Conservation (phyloP, 2,797 vertebrate genomes). For the Phyllotis vaccarum region DNA sequence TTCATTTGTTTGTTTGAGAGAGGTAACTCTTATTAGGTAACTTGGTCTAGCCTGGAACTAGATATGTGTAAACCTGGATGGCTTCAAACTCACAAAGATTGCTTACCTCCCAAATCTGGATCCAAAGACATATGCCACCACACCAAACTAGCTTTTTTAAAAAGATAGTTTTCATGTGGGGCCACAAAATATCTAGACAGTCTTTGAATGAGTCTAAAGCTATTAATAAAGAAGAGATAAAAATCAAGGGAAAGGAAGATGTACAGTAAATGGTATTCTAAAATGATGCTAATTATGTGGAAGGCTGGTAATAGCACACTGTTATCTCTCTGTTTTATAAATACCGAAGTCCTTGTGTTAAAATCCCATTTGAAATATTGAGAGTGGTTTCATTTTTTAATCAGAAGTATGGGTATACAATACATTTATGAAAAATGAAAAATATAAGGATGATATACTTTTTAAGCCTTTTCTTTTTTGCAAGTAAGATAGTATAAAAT, state of each 20-base stretch:
- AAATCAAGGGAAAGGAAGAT: not conserved
- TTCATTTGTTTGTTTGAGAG: not conserved
- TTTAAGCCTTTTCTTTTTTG: slow-evolving; percentile 2
- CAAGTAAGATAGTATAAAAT: not conserved
- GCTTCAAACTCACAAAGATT: not conserved
- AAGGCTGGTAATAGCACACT: not conserved
- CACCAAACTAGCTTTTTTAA: not conserved
- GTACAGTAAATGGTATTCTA: not conserved
- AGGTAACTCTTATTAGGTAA: not conserved
- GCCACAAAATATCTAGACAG: not conserved
- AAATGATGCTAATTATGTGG: not conserved
- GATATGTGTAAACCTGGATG: too few species aligned
- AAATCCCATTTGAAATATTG: slow-evolving; percentile 34
- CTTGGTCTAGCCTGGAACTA: not conserved
- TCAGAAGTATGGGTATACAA: not conserved
- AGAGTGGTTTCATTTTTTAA: not conserved
- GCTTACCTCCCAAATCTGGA: not conserved
- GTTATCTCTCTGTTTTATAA: not conserved
- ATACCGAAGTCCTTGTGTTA: not conserved
- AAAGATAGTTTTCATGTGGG: not conserved
- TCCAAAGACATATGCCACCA: not conserved
- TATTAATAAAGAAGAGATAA: not conserved
- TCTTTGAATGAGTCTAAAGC: not conserved
- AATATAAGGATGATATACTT: not conserved
- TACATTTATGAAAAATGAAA: not conserved